Conservation (phyloP, 2,797 vertebrate genomes). For the Tauraco hartlaubi region DNA sequence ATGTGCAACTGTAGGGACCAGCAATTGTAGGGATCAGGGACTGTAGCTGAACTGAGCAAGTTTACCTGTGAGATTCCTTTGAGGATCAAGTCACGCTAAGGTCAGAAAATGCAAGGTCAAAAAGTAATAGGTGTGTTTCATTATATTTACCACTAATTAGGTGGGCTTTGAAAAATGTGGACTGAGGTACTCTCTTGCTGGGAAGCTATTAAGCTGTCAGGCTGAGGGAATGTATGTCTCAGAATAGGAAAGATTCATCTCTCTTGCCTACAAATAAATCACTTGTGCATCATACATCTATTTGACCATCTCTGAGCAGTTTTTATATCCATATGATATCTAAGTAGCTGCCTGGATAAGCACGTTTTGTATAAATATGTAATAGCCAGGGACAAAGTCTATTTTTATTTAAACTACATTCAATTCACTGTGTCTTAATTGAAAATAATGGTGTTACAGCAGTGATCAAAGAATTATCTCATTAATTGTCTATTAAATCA, state of each 20-base stretch:
- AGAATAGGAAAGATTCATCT: not conserved
- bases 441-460: constrained; percentile 54
- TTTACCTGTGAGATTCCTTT: not conserved
- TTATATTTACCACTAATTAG: not conserved
- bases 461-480: constrained; percentile 39
- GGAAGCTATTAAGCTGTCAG: not conserved
- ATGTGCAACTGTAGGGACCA: not conserved
- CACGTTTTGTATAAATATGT: not conserved
- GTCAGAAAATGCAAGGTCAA: not conserved
- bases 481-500: constrained; percentile 51
- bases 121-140: not conserved
- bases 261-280: not conserved
- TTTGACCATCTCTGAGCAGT: not conserved
- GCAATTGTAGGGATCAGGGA: not conserved
- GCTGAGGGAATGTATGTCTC: not conserved
- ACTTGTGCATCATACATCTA: not conserved
- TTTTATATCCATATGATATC: not conserved
- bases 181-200: not conserved
- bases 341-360: not conserved
- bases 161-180: not conserved
- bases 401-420: constrained; percentile 4
- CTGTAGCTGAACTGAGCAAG: not conserved
- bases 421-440: constrained; percentile 1
- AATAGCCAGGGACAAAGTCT: not conserved
- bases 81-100: not conserved